Evolutionary conservation across 2,113 vertebrate species (phyloP).

Genomic region (Seriola dumerili): DNA sequence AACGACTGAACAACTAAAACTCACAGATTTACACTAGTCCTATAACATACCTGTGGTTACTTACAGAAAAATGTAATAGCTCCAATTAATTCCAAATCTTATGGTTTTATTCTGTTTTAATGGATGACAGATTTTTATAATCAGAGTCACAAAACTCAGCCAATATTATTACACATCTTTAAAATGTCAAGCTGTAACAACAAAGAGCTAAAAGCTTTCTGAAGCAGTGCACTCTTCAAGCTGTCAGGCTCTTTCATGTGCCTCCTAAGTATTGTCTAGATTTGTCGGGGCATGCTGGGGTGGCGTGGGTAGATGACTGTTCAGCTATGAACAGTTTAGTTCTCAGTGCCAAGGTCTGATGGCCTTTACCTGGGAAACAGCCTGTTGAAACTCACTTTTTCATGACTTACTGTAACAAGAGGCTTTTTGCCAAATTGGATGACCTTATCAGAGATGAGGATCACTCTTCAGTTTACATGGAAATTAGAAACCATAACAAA

Average conservation of each 20-base stretch:
- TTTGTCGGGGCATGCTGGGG: background rate
- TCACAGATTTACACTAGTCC: background rate
- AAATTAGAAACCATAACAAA: background rate
- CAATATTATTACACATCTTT: background rate
- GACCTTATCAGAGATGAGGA: background rate
- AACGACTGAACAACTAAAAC: no score
- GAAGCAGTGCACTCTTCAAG: background rate
- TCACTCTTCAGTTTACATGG: background rate
- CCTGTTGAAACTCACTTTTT: background rate
- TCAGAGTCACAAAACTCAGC: no score
- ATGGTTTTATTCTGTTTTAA: no score
- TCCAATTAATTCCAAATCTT: no score
- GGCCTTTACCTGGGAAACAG: background rate
- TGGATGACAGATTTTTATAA: no score
- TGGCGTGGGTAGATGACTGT: background rate
- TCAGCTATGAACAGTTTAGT: background rate
- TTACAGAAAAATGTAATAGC: no score
- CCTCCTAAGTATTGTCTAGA: background rate
- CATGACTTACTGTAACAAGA: background rate
- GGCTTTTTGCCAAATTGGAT: background rate
- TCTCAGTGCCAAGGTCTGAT: background rate
- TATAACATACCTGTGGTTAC: no score
- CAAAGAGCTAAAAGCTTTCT: background rate
- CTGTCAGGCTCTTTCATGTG: background rate
- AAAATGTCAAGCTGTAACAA: background rate